Evolutionary conservation across 2,113 vertebrate species (phyloP), one percentile per base, ranked within the genome.

Genomic region (Pelecanoides urinatrix): DNA sequence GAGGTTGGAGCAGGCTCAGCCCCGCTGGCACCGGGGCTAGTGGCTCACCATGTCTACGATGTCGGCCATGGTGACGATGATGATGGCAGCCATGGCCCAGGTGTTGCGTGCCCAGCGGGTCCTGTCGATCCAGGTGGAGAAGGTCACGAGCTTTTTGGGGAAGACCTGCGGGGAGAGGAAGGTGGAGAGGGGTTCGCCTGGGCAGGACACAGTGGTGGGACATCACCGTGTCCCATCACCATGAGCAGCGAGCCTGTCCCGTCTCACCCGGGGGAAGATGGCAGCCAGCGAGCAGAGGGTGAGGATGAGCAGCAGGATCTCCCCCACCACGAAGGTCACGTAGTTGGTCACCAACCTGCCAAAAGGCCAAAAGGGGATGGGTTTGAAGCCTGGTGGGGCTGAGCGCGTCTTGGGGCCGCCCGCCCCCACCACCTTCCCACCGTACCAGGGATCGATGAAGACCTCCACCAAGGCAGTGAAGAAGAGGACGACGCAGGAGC

Each of bases 81-180:
- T 97, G 94, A 99, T 99, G 94, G 99, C 99, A 0, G 99, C 98
- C 98, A 99, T 99, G 36, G 99, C 99, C 99, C 99, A 99, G 7
- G 98, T 99, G 97, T 99, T 99, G 86, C 99, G 98, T 1, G 99
- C 99, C 99, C 99, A 99, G 19, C 99, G 98, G 0, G 99, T 99
- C 78, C 98, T 98, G 97, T 99, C 99, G 1, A 99, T 99, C 99
- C 99, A 99, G 18, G 98, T 94, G 1, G 99, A 99, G 96, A 99
- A 99, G 62, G 98, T 98, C 94, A 99, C 99, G 3, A 99, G 97
- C 86, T 98, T 99, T 97, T 98, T 98, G 36, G 99, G 98, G 97
- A 99, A 99, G 90, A 98, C 97, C 99, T 99, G 95, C 2, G 5
- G 59, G 71, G 49, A 86, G 45, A 89, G 4, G 44, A 85, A 40